Conservation (phyloP, 2,888 invertebrate species). For the Pristionchus fissidentatus region DNA sequence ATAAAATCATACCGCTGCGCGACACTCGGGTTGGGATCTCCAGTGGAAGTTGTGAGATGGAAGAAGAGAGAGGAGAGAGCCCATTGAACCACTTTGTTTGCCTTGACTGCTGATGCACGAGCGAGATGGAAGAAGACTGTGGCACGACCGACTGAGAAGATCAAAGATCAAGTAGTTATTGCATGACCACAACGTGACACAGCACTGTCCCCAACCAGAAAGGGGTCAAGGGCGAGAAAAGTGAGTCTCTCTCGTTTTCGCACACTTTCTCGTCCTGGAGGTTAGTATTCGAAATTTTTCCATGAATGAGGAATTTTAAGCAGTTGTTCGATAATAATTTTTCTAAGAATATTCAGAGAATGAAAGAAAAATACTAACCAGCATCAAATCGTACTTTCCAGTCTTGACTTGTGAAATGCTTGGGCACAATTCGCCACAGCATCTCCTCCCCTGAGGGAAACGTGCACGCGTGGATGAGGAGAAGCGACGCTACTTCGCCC, state of each 20-base stretch:
- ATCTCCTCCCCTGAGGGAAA: slow-evolving; percentile 93
- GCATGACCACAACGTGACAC: neutral
- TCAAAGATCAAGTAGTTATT: neutral
- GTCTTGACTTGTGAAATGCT: slow-evolving; percentile 91
- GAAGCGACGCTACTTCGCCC: slow-evolving; percentile 90
- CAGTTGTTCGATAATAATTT: neutral
- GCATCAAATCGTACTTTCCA: slow-evolving; percentile 93
- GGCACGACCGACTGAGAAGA: slow-evolving; percentile 87
- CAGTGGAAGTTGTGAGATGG: slow-evolving; percentile 94
- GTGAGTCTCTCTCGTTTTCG: too few relatives aligned
- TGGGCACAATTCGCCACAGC: slow-evolving; percentile 94
- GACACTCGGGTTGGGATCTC: slow-evolving; percentile 93
- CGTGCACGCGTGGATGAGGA: slow-evolving; percentile 93
- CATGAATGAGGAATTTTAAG: neutral
- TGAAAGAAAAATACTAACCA: slow-evolving; percentile 78
- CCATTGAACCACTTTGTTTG: slow-evolving; percentile 79
- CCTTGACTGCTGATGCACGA: slow-evolving; percentile 89
- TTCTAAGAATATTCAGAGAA: neutral
- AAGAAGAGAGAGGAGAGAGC: slow-evolving; percentile 96
- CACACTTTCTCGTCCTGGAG: too few relatives aligned
- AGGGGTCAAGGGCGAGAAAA: too few relatives aligned
- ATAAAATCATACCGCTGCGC: slow-evolving; percentile 82
- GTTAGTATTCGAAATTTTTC: too few relatives aligned
- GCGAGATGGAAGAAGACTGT: slow-evolving; percentile 92
- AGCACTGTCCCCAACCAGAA: neutral